Evolutionary conservation across 1,140 invertebrate species (phyloP).

Genomic region (Trichoplusia ni): DNA sequence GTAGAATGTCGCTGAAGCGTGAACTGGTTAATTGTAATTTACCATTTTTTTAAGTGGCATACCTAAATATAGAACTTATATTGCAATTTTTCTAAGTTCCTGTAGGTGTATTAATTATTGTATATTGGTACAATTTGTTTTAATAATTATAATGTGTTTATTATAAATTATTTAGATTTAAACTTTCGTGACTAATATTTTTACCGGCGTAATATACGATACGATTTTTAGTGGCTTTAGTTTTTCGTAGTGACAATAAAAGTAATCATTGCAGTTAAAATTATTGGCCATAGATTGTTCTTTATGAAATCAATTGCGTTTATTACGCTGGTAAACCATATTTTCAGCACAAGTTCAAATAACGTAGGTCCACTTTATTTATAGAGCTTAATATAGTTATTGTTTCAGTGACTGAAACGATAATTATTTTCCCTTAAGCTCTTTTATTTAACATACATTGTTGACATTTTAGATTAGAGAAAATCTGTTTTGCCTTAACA

Average conservation of each 20-base stretch:
- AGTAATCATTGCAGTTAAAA: conserved; percentile 4
- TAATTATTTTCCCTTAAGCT: conserved; percentile 65
- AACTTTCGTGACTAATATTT: conserved; percentile 59
- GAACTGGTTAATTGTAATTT: conserved; percentile 61
- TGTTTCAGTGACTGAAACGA: conserved; percentile 56
- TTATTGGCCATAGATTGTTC: neutral
- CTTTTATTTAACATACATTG: conserved; percentile 80
- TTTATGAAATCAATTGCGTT: conserved; percentile 36
- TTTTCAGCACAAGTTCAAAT: conserved; percentile 79
- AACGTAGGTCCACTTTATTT: conserved; percentile 77
- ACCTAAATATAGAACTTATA: conserved; percentile 80
- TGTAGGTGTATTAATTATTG: conserved; percentile 80
- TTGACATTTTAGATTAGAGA: conserved; percentile 79
- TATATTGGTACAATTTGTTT: conserved; percentile 81
- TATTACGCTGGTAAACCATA: conserved; percentile 67
- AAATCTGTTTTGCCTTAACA: conserved; percentile 80
- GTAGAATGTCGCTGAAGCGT: conserved; percentile 26
- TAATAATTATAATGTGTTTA: conserved; percentile 76
- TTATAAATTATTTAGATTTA: conserved; percentile 78
- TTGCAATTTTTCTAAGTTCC: conserved; percentile 81
- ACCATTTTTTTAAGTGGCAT: conserved; percentile 77
- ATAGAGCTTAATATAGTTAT: conserved; percentile 69
- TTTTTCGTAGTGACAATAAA: conserved; percentile 4
- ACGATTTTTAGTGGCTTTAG: conserved; percentile 15
- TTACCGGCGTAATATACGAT: conserved; percentile 61